Base-by-base conservation (phyloP, 1,140 invertebrate species). In the Scaptomyza montana region DNA sequence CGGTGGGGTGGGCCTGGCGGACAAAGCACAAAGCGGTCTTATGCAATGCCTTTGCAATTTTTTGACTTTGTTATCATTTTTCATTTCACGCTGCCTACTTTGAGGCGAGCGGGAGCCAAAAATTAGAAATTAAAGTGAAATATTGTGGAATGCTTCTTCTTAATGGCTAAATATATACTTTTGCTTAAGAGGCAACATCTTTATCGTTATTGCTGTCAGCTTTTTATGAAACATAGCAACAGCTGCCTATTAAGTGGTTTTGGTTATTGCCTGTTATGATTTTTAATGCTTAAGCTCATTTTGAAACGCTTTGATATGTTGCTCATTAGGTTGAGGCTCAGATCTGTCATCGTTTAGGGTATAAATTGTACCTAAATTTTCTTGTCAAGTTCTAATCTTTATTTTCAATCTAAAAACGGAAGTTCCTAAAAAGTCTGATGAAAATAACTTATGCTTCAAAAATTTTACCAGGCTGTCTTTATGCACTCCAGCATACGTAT, bases 11-110 rank as follows among this genome's bases (percentile, higher is more conserved):
- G 30, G 5, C 33, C 33, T 19, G 36, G 30, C 33, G 13, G 39
- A 56, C 46, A 61, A 49, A 61, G 46, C 46, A 21, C 30, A 55
- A 56, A 19, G 39, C 21, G 2, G 2, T 33, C 85, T 71, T 64
- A 84, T 84, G 56, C 80, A 85, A 85, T 85, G 80, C 78, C 80
- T 79, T 84, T 79, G 80, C 80, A 84, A 80, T 84, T 84, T 74
- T 84, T 84, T 71, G 72, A 66, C 61, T 66, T 65, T 72, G 54
- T 78, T 87, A 78, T 86, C 82, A 78, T 78, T 87, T 87, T 82
- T 81, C 82, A 82, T 79, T 81, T 51, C 66, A 28, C 12, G 47
- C 2, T 13, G 47, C 50, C 73, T 49, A 50, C 55, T 70, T 55
- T 49, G 46, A 16, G 47, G 59, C 43, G 19, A 50, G 45, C 25